A percentile compares a stretch with the other conserved stretches of the same genome.
These are phyloP conservation scores for Caenorhabditis auriculariae DNA, from an alignment of 2,888 invertebrate genomes.

Conservation along the genomic window DNA sequence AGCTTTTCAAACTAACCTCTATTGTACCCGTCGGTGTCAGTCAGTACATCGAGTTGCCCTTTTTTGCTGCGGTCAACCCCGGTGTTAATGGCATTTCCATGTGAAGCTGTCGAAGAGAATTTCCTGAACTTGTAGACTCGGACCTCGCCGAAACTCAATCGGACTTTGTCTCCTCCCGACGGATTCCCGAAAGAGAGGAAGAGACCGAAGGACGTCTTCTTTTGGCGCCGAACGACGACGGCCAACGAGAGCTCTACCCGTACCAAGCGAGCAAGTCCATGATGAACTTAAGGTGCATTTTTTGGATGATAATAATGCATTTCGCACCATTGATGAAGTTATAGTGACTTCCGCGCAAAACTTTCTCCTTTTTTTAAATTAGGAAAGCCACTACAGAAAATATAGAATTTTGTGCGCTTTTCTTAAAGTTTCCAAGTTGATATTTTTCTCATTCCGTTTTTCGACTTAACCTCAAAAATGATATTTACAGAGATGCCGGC, in stretches of 20 bases:
- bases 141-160: conserved; percentile 39
- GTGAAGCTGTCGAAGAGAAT: not conserved
- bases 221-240: conserved; percentile 11
- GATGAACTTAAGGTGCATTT: conserved; percentile 34
- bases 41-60: no score
- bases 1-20: no score
- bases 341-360: not conserved
- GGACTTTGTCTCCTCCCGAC: conserved; percentile 36
- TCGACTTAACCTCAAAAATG: no score
- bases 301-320: no score
- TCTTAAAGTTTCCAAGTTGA: not conserved
- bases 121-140: conserved; percentile 1
- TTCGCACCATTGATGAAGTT: no score
- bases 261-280: conserved; percentile 28
- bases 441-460: not conserved
- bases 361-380: conserved; percentile 4
- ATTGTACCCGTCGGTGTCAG: no score
- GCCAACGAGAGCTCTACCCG: conserved; percentile 7
- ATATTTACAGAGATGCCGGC: conserved; percentile 23
- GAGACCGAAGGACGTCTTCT: no score
- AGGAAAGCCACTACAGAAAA: not conserved
- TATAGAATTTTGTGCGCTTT: not conserved
- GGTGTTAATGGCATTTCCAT: no score
- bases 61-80: no score
- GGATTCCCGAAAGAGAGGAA: conserved; percentile 25